Evolutionary conservation across 2,113 vertebrate species (phyloP).

Genomic region (Channa argus): DNA sequence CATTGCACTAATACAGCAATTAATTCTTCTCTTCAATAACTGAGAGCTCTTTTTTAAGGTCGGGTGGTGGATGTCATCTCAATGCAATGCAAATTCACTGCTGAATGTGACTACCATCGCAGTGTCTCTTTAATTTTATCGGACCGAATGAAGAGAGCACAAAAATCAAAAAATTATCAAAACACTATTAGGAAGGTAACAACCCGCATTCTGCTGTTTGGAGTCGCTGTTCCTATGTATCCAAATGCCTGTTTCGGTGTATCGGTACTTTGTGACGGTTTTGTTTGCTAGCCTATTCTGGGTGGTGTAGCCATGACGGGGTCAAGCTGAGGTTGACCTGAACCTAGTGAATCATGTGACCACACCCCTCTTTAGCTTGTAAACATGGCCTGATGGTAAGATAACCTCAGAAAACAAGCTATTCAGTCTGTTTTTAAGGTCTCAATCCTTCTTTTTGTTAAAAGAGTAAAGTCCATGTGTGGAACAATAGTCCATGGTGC

Average conservation of each 20-base stretch:
- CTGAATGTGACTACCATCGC: slow-evolving; percentile 20
- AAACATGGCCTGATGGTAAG: neutral
- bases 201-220: neutral
- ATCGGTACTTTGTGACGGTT: slow-evolving; percentile 2
- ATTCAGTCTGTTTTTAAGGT: too few relatives aligned
- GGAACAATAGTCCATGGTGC: too few relatives aligned
- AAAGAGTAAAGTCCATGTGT: too few relatives aligned
- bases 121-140: slow-evolving; percentile 5
- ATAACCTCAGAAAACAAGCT: slow-evolving; percentile 8
- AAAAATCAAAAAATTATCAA: slow-evolving; percentile 22
- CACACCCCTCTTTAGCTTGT: neutral
- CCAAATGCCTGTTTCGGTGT: neutral
- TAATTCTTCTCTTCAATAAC: slow-evolving; percentile 67
- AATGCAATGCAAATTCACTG: slow-evolving; percentile 33
- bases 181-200: neutral
- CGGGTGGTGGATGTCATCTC: slow-evolving; percentile 34
- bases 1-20: slow-evolving; percentile 29
- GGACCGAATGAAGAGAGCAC: neutral
- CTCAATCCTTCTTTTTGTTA: too few relatives aligned
- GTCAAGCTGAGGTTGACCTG: slow-evolving; percentile 14
- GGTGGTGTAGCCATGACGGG: neutral
- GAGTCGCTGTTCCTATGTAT: neutral
- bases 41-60: slow-evolving; percentile 44
- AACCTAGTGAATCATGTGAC: neutral
- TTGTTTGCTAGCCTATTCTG: neutral